Evolutionary conservation across 2,113 vertebrate species (phyloP).

Genomic region (Helogale parvula): DNA sequence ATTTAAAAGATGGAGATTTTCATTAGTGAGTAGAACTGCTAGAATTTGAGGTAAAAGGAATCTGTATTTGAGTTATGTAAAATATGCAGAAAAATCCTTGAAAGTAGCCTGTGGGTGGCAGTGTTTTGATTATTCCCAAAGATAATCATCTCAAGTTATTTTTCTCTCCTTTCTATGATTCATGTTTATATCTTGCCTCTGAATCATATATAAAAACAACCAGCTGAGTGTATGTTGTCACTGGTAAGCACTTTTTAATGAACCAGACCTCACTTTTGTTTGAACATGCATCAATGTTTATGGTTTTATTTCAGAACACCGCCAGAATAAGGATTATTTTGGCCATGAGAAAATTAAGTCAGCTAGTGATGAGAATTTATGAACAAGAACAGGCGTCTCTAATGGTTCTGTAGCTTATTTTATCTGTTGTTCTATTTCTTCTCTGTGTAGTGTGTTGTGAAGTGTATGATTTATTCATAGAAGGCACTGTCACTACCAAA

Average conservation of each 20-base stretch:
- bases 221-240: conserved; percentile 34
- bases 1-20: background rate
- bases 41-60: background rate
- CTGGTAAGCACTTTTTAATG: conserved; percentile 57
- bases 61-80: background rate
- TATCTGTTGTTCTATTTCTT: conserved; percentile 77
- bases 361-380: conserved; percentile 73
- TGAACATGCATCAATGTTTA: conserved; percentile 60
- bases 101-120: conserved; percentile 61
- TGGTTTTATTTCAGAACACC: conserved; percentile 66
- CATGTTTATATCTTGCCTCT: conserved; percentile 63
- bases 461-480: conserved; percentile 85
- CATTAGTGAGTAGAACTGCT: background rate
- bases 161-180: conserved; percentile 41
- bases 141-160: background rate
- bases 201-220: conserved; percentile 51
- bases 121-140: conserved; percentile 55
- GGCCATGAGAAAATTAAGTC: conserved; percentile 80
- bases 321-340: conserved; percentile 55
- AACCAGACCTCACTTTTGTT: conserved; percentile 64
- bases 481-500: conserved; percentile 64
- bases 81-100: background rate
- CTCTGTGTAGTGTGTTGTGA: conserved; percentile 65
- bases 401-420: conserved; percentile 72
- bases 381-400: conserved; percentile 78